Evolutionary conservation across 2,888 invertebrate genomes (phyloP).

Genomic region (Cryptosula pallasiana): DNA sequence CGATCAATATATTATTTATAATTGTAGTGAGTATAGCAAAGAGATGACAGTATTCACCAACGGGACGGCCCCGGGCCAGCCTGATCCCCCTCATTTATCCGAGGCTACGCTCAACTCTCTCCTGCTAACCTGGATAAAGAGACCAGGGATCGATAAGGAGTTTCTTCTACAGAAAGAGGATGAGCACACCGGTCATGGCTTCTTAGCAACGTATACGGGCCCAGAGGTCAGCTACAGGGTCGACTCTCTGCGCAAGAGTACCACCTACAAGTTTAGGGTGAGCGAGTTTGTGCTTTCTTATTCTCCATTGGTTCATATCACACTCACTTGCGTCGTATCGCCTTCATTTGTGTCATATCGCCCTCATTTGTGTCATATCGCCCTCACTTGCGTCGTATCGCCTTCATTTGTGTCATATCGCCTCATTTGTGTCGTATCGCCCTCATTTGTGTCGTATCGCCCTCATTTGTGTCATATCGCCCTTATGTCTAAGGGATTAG

Average conservation of each 20-base stretch:
- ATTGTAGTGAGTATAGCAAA: slow-evolving; percentile 51
- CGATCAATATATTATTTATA: not conserved
- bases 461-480: no score
- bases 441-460: no score
- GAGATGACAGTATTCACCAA: slow-evolving; percentile 61
- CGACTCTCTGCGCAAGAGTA: slow-evolving; percentile 66
- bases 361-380: no score
- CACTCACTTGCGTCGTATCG: no score
- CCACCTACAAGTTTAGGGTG: slow-evolving; percentile 71
- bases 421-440: no score
- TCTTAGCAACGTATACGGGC: slow-evolving; percentile 73
- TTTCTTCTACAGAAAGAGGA: slow-evolving; percentile 78
- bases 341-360: no score
- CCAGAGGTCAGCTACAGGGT: slow-evolving; percentile 66
- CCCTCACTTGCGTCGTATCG: no score
- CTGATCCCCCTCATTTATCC: slow-evolving; percentile 68
- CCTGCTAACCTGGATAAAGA: slow-evolving; percentile 68
- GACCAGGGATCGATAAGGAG: slow-evolving; percentile 68
- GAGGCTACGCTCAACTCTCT: slow-evolving; percentile 64
- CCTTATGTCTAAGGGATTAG: no score
- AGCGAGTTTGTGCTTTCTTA: slow-evolving; percentile 29
- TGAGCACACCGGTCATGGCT: slow-evolving; percentile 67
- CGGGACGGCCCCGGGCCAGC: slow-evolving; percentile 74
- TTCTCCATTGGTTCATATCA: no score
- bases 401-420: no score